Evolutionary conservation across 2,888 invertebrate genomes (phyloP), one percentile per base, ranked within the genome.

Genomic region (Spisula subtruncata): DNA sequence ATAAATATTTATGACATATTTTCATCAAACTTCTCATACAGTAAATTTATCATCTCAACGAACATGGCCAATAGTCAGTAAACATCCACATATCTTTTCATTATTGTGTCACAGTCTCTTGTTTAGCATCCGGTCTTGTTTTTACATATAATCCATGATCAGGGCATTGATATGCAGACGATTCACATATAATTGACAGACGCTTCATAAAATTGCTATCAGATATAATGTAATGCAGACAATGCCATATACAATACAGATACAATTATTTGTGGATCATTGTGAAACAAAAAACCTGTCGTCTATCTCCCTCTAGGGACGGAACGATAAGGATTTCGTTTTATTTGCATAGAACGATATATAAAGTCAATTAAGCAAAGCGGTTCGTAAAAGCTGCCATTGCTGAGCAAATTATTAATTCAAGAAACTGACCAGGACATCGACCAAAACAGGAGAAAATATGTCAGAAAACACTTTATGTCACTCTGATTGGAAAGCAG

Each of bases 261-360:
- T 66, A 66, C 20, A 12, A 66, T 66, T 25, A 14, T n/a, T 20
- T 20, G n/a, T 20, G n/a, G 25, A 25, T 66, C 66, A 25, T 25
- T 66, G 2, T 10, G 66, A 25, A 10, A 66, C 66, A 25, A 54
- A 66, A 66, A 66, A 66, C n/a, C n/a, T 20, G 20, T 66, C 10
- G n/a, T 1, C 25, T 20, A 66, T 20, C 20, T n/a, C 25, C 66
- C 66, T 25, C 66, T 66, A 12, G 66, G 25, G 66, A 66, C 66
- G 1, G 10, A 2, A 20, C 1, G 20, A 66, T 66, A 66, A 66
- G 25, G 6, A 66, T 66, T 25, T 66, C 66, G 10, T 66, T 51
- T 66, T 66, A 66, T 66, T 66, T 66, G 66, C 66, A 66, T 66
- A 66, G 25, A 25, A 66, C 66, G 12, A 66, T 66, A 10, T 20